A percentile compares a stretch with the other conserved stretches of the same genome.
These are phyloP conservation scores for Brachypterus glaber DNA, from an alignment of 2,888 invertebrate species.

Conservation along the genomic window DNA sequence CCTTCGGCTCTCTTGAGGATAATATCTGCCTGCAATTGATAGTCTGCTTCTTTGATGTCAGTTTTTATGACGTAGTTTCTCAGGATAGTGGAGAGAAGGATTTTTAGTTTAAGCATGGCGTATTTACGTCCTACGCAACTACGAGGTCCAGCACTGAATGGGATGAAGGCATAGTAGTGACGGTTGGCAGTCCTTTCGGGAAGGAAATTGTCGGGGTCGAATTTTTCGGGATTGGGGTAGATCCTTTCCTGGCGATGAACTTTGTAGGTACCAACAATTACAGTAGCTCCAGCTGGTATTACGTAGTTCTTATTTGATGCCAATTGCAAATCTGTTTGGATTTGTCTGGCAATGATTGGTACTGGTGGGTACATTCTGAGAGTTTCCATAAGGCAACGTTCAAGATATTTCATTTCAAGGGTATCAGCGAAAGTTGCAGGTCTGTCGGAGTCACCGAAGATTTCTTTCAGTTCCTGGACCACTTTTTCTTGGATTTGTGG, in stretches of 20 bases:
- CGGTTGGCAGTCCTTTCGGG: constrained; percentile 68
- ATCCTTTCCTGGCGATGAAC: constrained; percentile 62
- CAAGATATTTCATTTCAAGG: constrained; percentile 76
- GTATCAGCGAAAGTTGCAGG: constrained; percentile 73
- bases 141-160: constrained; percentile 75
- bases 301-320: constrained; percentile 50
- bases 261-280: constrained; percentile 55
- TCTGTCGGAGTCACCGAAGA: constrained; percentile 67
- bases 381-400: constrained; percentile 72
- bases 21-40: constrained; percentile 60
- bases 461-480: constrained; percentile 60
- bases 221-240: constrained; percentile 67
- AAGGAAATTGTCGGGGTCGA: constrained; percentile 78
- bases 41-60: constrained; percentile 55
- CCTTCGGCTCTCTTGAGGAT: constrained; percentile 66
- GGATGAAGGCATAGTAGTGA: constrained; percentile 72
- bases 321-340: constrained; percentile 62
- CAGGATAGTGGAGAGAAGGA: constrained; percentile 60
- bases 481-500: constrained; percentile 65
- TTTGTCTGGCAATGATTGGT: constrained; percentile 63
- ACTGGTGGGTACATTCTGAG: constrained; percentile 72
- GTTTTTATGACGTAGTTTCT: constrained; percentile 58
- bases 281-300: constrained; percentile 61
- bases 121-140: constrained; percentile 73
- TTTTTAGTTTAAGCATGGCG: constrained; percentile 68